These are phyloP conservation scores for Nannoperca obscura DNA, from an alignment of 2,797 vertebrate genomes.

Conservation along the genomic window DNA sequence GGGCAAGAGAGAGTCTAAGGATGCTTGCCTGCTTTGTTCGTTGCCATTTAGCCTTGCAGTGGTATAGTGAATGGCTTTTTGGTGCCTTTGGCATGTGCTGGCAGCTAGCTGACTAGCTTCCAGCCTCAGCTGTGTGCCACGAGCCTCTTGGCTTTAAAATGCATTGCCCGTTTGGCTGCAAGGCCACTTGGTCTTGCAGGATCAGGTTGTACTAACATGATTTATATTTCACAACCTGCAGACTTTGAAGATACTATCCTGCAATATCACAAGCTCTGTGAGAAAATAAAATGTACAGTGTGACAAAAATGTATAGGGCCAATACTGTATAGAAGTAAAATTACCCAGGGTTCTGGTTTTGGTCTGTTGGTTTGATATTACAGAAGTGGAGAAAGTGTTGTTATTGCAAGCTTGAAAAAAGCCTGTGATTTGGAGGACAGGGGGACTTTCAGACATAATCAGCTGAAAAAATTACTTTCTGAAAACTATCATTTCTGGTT, in stretches of 20 bases:
- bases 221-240: constrained; percentile 33
- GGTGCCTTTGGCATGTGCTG: constrained; percentile 46
- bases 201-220: constrained; percentile 27
- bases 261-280: background rate
- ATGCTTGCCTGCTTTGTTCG: constrained; percentile 55
- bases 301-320: background rate
- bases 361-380: background rate
- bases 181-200: constrained; percentile 22
- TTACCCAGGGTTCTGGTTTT: background rate
- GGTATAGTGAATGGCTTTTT: constrained; percentile 44
- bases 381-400: background rate
- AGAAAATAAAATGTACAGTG: background rate
- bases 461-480: background rate
- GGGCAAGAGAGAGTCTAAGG: constrained; percentile 34
- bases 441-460: background rate
- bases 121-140: constrained; percentile 56
- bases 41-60: constrained; percentile 30
- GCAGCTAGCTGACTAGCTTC: constrained; percentile 54
- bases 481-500: background rate
- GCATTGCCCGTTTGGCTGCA: constrained; percentile 24
- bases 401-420: background rate
- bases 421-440: background rate
- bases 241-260: background rate
- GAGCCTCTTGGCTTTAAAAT: constrained; percentile 44
- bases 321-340: background rate